phyloP scores from a whole-genome alignment of 2,113 vertebrate genomes.

The Bubalus kerabau region DNA sequence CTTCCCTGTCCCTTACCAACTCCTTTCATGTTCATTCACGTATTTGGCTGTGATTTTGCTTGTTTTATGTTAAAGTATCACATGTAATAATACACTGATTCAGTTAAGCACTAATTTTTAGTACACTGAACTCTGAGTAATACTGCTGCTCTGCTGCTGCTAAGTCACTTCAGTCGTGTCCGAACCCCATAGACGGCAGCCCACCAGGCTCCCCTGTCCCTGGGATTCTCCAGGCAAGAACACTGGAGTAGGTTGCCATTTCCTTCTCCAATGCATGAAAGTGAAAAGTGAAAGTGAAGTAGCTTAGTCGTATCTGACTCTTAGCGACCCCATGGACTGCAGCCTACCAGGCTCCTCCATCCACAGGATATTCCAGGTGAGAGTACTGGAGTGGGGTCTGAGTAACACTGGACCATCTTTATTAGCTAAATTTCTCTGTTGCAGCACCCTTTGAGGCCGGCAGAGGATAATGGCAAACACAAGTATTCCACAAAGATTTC shows the following conservation, averaged over 20 bases:
- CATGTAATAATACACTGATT: background rate
- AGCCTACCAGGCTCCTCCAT: too few relatives aligned
- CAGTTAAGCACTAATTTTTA: background rate
- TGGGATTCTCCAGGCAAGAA: too few relatives aligned
- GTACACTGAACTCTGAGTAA: background rate
- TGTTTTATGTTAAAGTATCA: background rate
- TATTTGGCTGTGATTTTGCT: background rate
- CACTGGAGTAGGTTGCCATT: too few relatives aligned
- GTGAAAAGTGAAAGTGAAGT: too few relatives aligned
- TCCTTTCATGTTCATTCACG: background rate
- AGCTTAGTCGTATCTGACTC: too few relatives aligned
- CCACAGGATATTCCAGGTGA: too few relatives aligned
- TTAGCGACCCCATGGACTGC: accelerated
- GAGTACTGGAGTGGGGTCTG: too few relatives aligned
- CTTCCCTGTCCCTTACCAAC: background rate
- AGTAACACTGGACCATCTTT: background rate
- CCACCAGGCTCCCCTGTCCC: too few relatives aligned
- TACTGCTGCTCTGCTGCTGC: too few relatives aligned
- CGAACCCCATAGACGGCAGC: too few relatives aligned
- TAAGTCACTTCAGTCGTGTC: too few relatives aligned
- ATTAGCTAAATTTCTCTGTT: background rate
- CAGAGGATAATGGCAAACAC: background rate
- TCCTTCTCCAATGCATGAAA: too few relatives aligned
- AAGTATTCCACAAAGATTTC: background rate
- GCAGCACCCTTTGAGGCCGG: background rate